Conservation (phyloP, 2,888 invertebrate genomes). For the Unio delphinus region DNA sequence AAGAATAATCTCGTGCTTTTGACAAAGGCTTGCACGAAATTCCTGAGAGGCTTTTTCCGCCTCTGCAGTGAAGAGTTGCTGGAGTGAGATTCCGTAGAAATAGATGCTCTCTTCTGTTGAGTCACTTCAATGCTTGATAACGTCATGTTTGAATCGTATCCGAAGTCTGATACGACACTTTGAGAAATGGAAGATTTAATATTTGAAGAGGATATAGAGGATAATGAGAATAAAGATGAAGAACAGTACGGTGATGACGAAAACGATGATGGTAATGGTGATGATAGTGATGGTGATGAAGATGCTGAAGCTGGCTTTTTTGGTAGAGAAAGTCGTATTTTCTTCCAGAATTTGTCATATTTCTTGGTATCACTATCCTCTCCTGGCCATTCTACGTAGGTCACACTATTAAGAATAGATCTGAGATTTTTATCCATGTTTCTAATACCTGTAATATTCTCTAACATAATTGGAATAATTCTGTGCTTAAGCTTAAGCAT, state of each 20-base stretch:
- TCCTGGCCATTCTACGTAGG: conserved; percentile 53
- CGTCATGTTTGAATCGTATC: too few species aligned
- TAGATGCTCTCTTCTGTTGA: too few species aligned
- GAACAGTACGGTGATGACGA: too few species aligned
- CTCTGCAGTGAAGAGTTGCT: too few species aligned
- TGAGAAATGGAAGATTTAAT: too few species aligned
- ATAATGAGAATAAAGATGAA: too few species aligned
- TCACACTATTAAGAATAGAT: conserved; percentile 48
- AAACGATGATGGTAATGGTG: neutral
- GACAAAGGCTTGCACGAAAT: too few species aligned
- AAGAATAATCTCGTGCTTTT: conserved; percentile 15
- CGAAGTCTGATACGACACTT: too few species aligned
- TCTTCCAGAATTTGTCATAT: conserved; percentile 47
- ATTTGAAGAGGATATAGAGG: too few species aligned
- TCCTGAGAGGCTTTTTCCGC: too few species aligned
- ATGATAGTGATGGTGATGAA: conserved; percentile 1
- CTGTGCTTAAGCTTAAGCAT: conserved; percentile 58
- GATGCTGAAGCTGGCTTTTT: conserved; percentile 31
- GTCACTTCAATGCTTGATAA: too few species aligned
- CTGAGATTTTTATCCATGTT: conserved; percentile 46
- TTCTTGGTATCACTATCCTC: conserved; percentile 28
- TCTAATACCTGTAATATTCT: conserved; percentile 35
- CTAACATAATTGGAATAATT: conserved; percentile 55
- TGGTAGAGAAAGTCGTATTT: conserved; percentile 45
- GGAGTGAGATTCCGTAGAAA: too few species aligned